phyloP scores from a whole-genome alignment of 2,888 invertebrate species.

The Nycteola revayana region DNA sequence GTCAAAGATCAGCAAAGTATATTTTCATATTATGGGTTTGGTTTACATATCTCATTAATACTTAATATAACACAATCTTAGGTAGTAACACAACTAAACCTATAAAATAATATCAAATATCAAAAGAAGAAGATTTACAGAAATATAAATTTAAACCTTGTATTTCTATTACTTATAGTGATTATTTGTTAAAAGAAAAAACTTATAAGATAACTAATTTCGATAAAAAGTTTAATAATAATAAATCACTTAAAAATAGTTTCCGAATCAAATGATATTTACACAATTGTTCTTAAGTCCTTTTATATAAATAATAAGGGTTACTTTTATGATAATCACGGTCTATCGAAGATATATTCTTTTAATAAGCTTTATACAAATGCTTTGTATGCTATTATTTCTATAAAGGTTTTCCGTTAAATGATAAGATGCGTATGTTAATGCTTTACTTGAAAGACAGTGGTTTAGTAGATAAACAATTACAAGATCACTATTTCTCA shows the following conservation, averaged over 20 bases:
- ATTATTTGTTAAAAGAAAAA: conserved; percentile 7
- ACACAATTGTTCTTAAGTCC: not conserved
- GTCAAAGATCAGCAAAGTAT: conserved; percentile 23
- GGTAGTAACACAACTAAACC: conserved; percentile 45
- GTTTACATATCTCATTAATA: conserved; percentile 45
- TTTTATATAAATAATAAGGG: conserved; percentile 7
- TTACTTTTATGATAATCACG: conserved; percentile 11
- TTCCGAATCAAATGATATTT: conserved; percentile 4
- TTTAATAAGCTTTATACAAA: conserved; percentile 11
- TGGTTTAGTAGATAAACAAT: conserved; percentile 17
- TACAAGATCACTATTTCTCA: conserved; percentile 10
- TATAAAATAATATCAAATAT: conserved; percentile 42
- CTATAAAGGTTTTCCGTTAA: conserved; percentile 27
- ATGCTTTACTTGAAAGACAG: conserved; percentile 18
- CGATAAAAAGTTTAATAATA: not conserved
- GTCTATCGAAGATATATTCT: conserved; percentile 7
- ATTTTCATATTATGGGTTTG: conserved; percentile 43
- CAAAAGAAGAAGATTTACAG: conserved; percentile 36
- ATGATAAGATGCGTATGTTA: conserved; percentile 10
- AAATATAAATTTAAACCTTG: conserved; percentile 23
- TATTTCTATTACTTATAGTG: not conserved
- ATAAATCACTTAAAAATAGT: conserved; percentile 7
- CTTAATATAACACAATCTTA: conserved; percentile 45
- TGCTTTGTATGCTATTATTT: conserved; percentile 14
- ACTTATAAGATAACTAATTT: conserved; percentile 23